Conservation (phyloP, 2,113 vertebrate species). For the Balaeniceps rex region DNA sequence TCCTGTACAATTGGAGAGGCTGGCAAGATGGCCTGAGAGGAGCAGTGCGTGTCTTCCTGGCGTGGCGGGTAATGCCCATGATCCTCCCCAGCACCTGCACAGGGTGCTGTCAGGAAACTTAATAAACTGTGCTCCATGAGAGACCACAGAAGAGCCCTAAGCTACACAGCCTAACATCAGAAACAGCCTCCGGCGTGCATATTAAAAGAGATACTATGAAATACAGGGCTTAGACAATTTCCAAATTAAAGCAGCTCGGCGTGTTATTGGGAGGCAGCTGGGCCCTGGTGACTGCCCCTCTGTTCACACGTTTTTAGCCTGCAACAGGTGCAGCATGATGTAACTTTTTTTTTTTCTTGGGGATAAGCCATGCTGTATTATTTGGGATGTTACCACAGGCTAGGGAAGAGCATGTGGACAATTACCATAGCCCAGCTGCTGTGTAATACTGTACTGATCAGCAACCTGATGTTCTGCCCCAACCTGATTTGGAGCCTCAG, state of each 20-base stretch:
- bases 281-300: background rate
- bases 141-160: background rate
- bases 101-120: background rate
- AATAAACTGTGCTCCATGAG: background rate
- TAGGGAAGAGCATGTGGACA: background rate
- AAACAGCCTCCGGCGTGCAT: background rate
- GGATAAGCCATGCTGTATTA: background rate
- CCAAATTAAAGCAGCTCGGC: background rate
- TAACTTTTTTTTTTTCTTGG: background rate
- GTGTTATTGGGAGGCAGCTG: background rate
- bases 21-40: background rate
- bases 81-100: background rate
- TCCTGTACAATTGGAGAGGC: background rate
- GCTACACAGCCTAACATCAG: background rate
- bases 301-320: background rate
- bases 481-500: background rate
- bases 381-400: background rate
- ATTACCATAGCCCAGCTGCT: background rate
- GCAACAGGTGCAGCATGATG: background rate
- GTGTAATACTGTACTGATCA: background rate
- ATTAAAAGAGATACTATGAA: background rate
- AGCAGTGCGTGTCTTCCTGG: background rate
- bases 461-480: background rate
- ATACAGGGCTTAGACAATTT: background rate
- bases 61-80: background rate